A percentile compares a stretch with the other conserved stretches of the same genome.
Conservation (phyloP, 2,888 invertebrate genomes). For the Panzeria rudis region DNA sequence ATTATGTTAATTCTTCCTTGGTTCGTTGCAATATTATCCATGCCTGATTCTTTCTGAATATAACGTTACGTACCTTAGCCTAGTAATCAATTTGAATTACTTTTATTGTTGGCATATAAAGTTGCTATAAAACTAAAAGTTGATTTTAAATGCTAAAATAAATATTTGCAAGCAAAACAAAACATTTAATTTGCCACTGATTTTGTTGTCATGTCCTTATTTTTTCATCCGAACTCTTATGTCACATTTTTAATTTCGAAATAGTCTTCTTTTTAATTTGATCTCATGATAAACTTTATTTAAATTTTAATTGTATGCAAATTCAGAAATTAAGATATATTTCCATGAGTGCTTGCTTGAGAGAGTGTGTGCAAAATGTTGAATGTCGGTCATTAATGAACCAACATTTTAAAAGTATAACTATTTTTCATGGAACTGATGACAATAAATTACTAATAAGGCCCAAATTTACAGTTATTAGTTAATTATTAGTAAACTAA, state of each 20-base stretch:
- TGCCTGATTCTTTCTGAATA: too few species aligned
- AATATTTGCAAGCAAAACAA: too few species aligned
- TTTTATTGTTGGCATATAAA: too few species aligned
- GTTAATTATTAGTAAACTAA: too few species aligned
- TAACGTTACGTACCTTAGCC: too few species aligned
- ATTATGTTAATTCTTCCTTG: too few species aligned
- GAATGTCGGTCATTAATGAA: conserved; percentile 25
- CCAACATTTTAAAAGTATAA: conserved; percentile 26
- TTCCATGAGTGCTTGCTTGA: conserved; percentile 30
- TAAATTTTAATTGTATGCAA: conserved; percentile 53
- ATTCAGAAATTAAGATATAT: conserved; percentile 41
- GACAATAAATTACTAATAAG: conserved; percentile 49
- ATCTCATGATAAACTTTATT: conserved; percentile 22
- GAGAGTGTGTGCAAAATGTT: not conserved
- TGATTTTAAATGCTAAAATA: too few species aligned
- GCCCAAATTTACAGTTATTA: too few species aligned
- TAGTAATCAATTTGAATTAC: too few species aligned
- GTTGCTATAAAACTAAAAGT: too few species aligned
- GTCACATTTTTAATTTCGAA: conserved; percentile 10
- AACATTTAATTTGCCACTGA: not conserved
- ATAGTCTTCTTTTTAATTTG: conserved; percentile 8
- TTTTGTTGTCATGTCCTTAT: conserved; percentile 19
- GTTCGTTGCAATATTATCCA: too few species aligned
- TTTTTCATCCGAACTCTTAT: conserved; percentile 30
- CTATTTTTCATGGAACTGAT: conserved; percentile 24